Evolutionary conservation across 2,797 vertebrate species (phyloP).

Genomic region (Pterois miles): DNA sequence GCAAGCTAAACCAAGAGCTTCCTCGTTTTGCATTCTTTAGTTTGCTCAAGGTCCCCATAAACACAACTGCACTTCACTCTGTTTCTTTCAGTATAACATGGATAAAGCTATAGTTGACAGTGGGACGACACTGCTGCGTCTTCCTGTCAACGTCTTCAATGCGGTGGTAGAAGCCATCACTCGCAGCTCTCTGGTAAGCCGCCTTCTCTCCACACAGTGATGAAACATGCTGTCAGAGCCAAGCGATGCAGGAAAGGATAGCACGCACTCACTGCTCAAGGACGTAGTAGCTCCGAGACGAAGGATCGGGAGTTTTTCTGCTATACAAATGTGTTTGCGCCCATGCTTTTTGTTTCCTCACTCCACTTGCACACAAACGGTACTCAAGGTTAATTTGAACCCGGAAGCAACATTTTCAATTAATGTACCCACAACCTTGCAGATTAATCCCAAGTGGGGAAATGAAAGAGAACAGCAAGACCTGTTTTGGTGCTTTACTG

Average conservation of each 20-base stretch:
- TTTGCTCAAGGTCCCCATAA: constrained; percentile 46
- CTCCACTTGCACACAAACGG: constrained; percentile 14
- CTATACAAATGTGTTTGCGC: background rate
- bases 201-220: constrained; percentile 43
- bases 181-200: constrained; percentile 88
- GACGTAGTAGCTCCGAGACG: constrained; percentile 38
- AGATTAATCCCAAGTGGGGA: constrained; percentile 38
- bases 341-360: background rate
- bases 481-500: constrained; percentile 22
- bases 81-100: constrained; percentile 88
- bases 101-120: constrained; percentile 99
- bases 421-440: constrained; percentile 24
- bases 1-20: constrained; percentile 28
- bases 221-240: constrained; percentile 64
- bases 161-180: constrained; percentile 92
- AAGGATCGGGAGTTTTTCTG: constrained; percentile 20
- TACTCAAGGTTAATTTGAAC: constrained; percentile 53
- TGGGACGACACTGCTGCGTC: constrained; percentile 94
- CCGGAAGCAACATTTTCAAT: constrained; percentile 42
- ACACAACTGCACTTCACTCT: constrained; percentile 16
- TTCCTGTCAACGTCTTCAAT: constrained; percentile 93
- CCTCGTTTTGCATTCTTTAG: constrained; percentile 33
- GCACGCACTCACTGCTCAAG: constrained; percentile 53
- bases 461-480: constrained; percentile 46
- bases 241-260: constrained; percentile 47